Evolutionary conservation across 1,140 invertebrate species (phyloP).

Genomic region (Lethocerus indicus): DNA sequence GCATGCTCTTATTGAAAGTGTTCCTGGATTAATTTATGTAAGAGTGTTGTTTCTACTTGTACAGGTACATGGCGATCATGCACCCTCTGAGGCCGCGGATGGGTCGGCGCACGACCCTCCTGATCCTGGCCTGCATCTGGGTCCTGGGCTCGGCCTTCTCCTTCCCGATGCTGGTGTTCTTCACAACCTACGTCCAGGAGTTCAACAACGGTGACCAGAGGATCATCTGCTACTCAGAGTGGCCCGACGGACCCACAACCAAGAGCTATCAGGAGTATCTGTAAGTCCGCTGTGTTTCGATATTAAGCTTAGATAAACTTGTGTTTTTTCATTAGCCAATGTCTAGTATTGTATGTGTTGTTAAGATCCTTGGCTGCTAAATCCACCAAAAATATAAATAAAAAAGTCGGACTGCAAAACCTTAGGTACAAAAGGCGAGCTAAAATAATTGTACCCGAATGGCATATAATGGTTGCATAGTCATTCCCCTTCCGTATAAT

Average conservation of each 20-base stretch:
- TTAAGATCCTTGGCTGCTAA: no score
- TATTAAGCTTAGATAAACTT: background rate
- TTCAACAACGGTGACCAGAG: constrained; percentile 41
- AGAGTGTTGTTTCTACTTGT: no score
- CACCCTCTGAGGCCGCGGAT: constrained; percentile 71
- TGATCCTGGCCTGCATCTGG: constrained; percentile 70
- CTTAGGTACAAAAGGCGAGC: no score
- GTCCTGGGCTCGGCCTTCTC: constrained; percentile 52
- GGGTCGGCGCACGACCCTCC: constrained; percentile 61
- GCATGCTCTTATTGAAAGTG: no score
- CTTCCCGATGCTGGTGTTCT: constrained; percentile 68
- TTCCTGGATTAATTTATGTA: no score
- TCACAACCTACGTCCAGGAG: constrained; percentile 42
- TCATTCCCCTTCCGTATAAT: no score
- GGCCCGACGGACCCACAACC: constrained; percentile 60
- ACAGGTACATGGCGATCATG: constrained; percentile 84
- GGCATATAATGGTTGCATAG: no score
- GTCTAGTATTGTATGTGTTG: no score
- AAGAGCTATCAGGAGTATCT: constrained; percentile 54
- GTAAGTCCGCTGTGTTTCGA: constrained; percentile 40
- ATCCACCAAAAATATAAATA: no score
- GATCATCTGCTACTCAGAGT: constrained; percentile 58
- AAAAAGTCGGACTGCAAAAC: no score
- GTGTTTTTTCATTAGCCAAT: no score
- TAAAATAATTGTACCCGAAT: no score